Evolutionary conservation across 2,888 invertebrate species (phyloP).

Genomic region (Drosophila paramelanica): DNA sequence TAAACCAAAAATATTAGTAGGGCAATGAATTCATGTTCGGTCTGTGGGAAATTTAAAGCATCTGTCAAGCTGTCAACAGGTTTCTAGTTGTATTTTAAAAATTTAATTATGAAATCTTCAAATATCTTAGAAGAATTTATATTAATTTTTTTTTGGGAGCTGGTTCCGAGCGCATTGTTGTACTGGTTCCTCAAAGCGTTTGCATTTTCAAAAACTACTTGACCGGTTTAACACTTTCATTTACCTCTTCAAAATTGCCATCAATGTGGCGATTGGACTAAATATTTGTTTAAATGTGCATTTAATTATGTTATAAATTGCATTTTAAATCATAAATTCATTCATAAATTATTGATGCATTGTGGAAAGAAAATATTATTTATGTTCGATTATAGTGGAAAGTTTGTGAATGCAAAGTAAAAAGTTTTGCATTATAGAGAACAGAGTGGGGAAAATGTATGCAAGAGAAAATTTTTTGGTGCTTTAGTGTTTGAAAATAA

Average conservation of each 20-base stretch:
- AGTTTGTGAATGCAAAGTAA: slow-evolving; percentile 30
- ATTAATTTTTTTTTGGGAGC: slow-evolving; percentile 7
- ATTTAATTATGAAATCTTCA: too few species aligned
- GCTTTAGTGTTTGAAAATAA: slow-evolving; percentile 81
- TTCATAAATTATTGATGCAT: slow-evolving; percentile 38
- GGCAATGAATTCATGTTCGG: neutral
- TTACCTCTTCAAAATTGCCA: slow-evolving; percentile 98
- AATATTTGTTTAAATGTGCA: slow-evolving; percentile 50
- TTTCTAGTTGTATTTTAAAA: too few species aligned
- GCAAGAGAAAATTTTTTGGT: slow-evolving; percentile 75
- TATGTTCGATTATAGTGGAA: slow-evolving; percentile 35
- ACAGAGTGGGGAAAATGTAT: slow-evolving; percentile 76
- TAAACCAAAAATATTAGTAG: slow-evolving; percentile 25
- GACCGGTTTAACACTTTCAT: slow-evolving; percentile 81
- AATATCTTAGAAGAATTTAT: neutral
- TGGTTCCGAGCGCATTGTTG: slow-evolving; percentile 46
- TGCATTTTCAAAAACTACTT: slow-evolving; percentile 56
- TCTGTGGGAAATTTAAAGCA: slow-evolving; percentile 4
- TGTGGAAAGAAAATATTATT: slow-evolving; percentile 45
- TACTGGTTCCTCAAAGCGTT: slow-evolving; percentile 38
- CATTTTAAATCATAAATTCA: slow-evolving; percentile 40
- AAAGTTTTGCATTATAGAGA: slow-evolving; percentile 55
- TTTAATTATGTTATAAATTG: slow-evolving; percentile 48
- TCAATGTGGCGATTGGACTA: slow-evolving; percentile 98
- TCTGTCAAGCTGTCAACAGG: slow-evolving; percentile 5